Evolutionary conservation across 2,113 vertebrate species (phyloP).

Genomic region (Zosterops hypoxanthus): DNA sequence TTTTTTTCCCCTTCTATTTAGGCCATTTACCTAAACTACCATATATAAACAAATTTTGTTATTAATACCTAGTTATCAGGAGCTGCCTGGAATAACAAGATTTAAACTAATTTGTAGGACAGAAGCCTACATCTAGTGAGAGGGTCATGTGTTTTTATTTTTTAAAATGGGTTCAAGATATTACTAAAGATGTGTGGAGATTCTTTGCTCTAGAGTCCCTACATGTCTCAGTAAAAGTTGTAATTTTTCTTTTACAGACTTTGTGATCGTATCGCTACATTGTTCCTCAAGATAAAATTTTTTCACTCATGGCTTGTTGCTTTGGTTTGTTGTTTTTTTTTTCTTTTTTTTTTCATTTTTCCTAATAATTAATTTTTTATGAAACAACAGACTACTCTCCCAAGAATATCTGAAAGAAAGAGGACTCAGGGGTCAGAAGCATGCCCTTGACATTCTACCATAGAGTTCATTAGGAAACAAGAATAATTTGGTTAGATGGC

Average conservation of each 20-base stretch:
- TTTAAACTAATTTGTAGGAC: neutral
- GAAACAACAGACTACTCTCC: neutral
- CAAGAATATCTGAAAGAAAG: neutral
- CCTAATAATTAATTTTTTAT: neutral
- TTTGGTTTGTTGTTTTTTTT: neutral
- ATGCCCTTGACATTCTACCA: neutral
- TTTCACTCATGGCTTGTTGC: neutral
- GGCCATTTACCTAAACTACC: neutral
- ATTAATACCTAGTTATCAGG: neutral
- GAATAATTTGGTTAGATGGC: constrained; percentile 65
- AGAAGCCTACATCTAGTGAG: neutral
- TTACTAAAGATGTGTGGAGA: neutral
- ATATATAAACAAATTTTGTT: neutral
- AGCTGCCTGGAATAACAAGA: neutral
- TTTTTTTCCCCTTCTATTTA: neutral
- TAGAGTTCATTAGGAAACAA: constrained; percentile 24
- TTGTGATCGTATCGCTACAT: neutral
- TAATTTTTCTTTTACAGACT: neutral
- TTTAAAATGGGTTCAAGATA: neutral
- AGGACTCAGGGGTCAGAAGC: neutral
- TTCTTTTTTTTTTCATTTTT: neutral
- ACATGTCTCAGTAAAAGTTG: neutral
- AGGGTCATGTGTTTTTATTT: neutral
- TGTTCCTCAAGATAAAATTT: neutral
- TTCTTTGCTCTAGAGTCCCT: neutral